Base-by-base conservation (phyloP, 2,113 vertebrate species). In the Cyanoramphus novaezelandiae region DNA sequence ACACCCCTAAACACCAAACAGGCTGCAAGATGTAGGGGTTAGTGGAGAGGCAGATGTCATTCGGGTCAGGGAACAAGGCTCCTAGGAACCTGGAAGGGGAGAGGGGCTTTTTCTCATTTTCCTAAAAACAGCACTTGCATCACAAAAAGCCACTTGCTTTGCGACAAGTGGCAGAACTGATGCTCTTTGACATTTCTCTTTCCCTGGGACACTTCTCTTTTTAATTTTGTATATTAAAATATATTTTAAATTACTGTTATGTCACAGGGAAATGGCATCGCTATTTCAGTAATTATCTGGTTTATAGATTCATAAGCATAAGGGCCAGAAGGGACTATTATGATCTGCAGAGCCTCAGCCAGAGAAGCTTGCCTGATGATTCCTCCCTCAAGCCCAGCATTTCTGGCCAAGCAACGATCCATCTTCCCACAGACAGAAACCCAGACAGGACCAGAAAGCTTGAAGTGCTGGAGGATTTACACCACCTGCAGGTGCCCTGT, bases 281-380 rank as follows among this genome's bases (percentile, higher is more conserved):
- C 79, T 81, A 46, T 94, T 94, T 90, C 43, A 63, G 72, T 83
- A 94, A 90, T 92, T 91, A 88, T 78, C 91, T 88, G 28, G 8
- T 88, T 95, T 90, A 94, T 74, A 70, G 90, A 77, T 83, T 81
- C 94, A 74, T 88, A 86, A 86, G 24, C 57, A 89, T 86, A 63
- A 82, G 57, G 86, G 86, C 77, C 86, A 91, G 80, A 81, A 92
- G 64, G 64, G 80, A 67, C 39, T 60, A 43, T 86, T 75, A 84
- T 1, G 37, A 46, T 81, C 52, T 55, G 77, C 52, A 63, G 60
- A 92, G 60, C 60, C 0, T 0, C 4, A 8, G 89, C 65, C 81
- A 91, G 69, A 84, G 62, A 33, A 80, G 47, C 76, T 86, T 14
- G 4, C 43, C 52, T 16, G 8, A 80, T 14, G 67, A 71, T 41